A percentile compares a stretch with the other conserved stretches of the same genome.
phyloP scores from a whole-genome alignment of 2,888 invertebrate genomes.

The Octonoba sinensis region DNA sequence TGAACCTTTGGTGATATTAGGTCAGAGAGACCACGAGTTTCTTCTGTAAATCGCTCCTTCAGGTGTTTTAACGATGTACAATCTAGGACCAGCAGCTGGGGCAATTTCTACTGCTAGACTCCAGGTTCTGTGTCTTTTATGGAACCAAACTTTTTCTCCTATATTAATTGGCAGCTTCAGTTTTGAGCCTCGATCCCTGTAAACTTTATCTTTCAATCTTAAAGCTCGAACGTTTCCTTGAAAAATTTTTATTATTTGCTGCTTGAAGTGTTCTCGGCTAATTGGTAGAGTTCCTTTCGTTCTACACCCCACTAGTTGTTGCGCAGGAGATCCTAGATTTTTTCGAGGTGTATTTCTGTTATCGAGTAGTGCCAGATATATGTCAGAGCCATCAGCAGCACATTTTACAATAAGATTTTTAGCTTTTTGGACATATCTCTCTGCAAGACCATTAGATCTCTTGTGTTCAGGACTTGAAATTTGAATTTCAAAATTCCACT shows the following conservation, averaged over 20 bases:
- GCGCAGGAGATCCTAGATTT: not conserved
- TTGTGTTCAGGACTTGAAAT: not conserved
- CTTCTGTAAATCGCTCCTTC: not conserved
- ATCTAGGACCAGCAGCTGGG: not conserved
- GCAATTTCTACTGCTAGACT: not conserved
- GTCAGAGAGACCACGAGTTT: not conserved
- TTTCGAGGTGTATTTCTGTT: not conserved
- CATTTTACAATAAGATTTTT: not conserved
- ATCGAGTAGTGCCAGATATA: not conserved
- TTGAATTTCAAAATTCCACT: not conserved
- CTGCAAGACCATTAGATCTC: not conserved
- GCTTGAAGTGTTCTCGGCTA: not conserved
- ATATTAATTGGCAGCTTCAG: not conserved
- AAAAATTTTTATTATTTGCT: not conserved
- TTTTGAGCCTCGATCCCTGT: not conserved
- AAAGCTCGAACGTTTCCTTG: not conserved
- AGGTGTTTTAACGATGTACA: not conserved
- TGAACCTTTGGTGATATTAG: no score
- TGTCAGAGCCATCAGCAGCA: not conserved
- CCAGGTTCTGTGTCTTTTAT: not conserved
- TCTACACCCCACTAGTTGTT: not conserved
- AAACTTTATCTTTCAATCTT: not conserved
- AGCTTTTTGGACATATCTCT: not conserved
- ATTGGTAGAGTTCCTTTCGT: not conserved
- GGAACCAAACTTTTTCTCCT: not conserved